Conservation (phyloP, 2,113 vertebrate species). For the Fregetta grallaria region DNA sequence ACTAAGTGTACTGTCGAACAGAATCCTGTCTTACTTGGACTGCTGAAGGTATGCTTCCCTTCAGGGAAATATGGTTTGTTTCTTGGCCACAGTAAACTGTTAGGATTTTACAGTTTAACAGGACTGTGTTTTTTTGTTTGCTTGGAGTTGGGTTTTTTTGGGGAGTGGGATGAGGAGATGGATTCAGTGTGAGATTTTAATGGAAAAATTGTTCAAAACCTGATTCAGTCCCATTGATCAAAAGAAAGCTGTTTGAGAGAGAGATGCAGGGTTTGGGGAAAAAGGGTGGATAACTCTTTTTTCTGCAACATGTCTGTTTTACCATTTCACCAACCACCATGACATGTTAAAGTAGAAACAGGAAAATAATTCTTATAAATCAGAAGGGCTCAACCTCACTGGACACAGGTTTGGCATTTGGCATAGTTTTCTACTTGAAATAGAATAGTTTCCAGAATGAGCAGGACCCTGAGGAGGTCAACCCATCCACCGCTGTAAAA, state of each 20-base stretch:
- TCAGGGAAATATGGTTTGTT: background rate
- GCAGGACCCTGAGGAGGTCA: background rate
- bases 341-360: background rate
- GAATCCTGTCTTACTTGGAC: background rate
- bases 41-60: background rate
- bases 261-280: accelerated
- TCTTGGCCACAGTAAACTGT: background rate
- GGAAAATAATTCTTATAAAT: background rate
- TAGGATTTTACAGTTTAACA: background rate
- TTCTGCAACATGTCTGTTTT: background rate
- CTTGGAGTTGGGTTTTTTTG: accelerated
- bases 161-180: too few relatives aligned
- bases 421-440: background rate
- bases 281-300: background rate
- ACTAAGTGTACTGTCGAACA: background rate
- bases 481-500: background rate
- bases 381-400: background rate
- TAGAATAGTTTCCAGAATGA: background rate
- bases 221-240: background rate
- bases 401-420: background rate
- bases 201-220: background rate
- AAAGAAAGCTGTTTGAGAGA: background rate
- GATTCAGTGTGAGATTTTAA: background rate
- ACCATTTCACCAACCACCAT: background rate
- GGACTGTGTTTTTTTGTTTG: accelerated